phyloP scores from a whole-genome alignment of 2,888 invertebrate species.

The Anoncus sp. region DNA sequence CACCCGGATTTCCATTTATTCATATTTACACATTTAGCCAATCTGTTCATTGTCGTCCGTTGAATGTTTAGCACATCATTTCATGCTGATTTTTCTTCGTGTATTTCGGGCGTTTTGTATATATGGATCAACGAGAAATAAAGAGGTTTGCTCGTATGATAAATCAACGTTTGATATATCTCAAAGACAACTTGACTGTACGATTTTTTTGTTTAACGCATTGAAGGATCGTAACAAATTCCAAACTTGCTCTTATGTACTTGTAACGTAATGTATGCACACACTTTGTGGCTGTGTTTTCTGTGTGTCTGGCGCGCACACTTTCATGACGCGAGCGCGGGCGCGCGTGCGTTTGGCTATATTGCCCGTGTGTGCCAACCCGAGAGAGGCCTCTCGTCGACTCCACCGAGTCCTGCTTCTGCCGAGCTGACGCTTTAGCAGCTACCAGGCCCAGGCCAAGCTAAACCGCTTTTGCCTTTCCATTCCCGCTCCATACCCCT shows the following conservation, averaged over 20 bases:
- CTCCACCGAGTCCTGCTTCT: constrained; percentile 57
- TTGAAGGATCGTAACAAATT: neutral
- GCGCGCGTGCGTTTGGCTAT: constrained; percentile 53
- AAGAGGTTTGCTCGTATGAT: neutral
- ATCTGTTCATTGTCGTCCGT: constrained; percentile 12
- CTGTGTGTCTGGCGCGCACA: constrained; percentile 56
- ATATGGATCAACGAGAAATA: neutral
- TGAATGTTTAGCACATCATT: constrained; percentile 11
- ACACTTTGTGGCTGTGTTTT: too few relatives aligned
- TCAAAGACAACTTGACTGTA: neutral
- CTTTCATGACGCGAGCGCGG: constrained; percentile 61
- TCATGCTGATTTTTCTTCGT: neutral
- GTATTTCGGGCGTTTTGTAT: neutral
- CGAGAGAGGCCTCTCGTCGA: constrained; percentile 62
- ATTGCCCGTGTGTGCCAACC: constrained; percentile 62
- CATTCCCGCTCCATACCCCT: constrained; percentile 62
- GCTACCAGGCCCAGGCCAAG: constrained; percentile 54
- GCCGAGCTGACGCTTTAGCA: constrained; percentile 53
- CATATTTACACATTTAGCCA: neutral
- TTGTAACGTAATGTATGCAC: too few relatives aligned
- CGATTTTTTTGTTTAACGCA: neutral
- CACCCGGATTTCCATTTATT: constrained; percentile 25
- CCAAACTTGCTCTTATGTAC: constrained; percentile 25
- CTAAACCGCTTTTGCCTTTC: constrained; percentile 65
- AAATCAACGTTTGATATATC: neutral